These are phyloP conservation scores for Hydrolagus affinis DNA, from an alignment of 2,113 vertebrate genomes.

Conservation along the genomic window DNA sequence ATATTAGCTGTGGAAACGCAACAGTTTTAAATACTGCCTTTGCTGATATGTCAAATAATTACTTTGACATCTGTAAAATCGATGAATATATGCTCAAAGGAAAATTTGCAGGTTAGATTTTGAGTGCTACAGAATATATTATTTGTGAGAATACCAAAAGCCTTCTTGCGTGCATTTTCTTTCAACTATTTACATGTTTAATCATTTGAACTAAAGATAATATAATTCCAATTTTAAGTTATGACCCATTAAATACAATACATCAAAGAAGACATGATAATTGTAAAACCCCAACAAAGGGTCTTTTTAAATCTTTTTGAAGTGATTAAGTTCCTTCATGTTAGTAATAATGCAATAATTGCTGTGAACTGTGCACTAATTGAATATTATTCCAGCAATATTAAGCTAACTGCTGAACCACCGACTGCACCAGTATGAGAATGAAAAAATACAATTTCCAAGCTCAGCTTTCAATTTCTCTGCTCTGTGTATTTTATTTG, in stretches of 20 bases:
- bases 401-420: slow-evolving; percentile 30
- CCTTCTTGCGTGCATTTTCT: slow-evolving; percentile 5
- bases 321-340: slow-evolving; percentile 29
- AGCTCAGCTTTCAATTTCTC: slow-evolving; percentile 20
- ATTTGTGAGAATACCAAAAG: background rate
- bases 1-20: background rate
- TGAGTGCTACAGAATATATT: background rate
- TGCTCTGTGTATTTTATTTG: slow-evolving; percentile 12
- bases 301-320: slow-evolving; percentile 18
- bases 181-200: slow-evolving; percentile 23
- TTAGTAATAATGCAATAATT: slow-evolving; percentile 30
- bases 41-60: background rate
- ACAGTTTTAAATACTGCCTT: background rate
- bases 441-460: slow-evolving; percentile 29
- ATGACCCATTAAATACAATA: slow-evolving; percentile 23
- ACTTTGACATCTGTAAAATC: background rate
- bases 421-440: slow-evolving; percentile 5
- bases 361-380: slow-evolving; percentile 31
- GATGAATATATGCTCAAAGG: slow-evolving; percentile 12
- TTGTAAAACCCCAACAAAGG: slow-evolving; percentile 14
- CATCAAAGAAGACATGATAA: slow-evolving; percentile 24
- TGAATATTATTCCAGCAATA: slow-evolving; percentile 32
- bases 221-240: slow-evolving; percentile 6
- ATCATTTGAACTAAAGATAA: slow-evolving; percentile 14
- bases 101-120: slow-evolving; percentile 5